Base-by-base conservation (phyloP, 2,888 invertebrate species). In the Idaea biselata region DNA sequence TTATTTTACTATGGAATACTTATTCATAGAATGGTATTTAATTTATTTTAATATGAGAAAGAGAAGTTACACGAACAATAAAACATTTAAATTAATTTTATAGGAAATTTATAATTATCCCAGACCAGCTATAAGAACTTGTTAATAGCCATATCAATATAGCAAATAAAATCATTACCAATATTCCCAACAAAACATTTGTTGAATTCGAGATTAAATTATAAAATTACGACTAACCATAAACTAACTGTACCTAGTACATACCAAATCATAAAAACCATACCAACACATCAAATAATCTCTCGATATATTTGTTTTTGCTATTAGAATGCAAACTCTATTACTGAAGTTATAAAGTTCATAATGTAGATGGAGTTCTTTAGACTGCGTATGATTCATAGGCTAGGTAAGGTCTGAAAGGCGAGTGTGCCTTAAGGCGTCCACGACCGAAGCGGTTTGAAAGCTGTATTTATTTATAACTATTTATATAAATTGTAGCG, bases 371-470 rank as follows among this genome's bases (percentile, higher is more conserved):
- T 44, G 44, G 11, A 14, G 14, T 44, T 11, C 44, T 14, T 44
- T 44, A 44, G 44, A 44, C 44, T 44, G 44, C 44, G 44, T 44
- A 14, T 77, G 75, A 72, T 73, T 81, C 80, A 79, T 78, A 74
- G 76, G 68, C 75, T 69, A 79, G 77, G 76, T 77, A 70, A 71
- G 76, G 71, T 69, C 80, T 78, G 80, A 82, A 83, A 82, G 82
- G 80, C 81, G 84, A 75, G 76, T 74, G 73, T 73, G 72, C 76
- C 88, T 83, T 64, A 74, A 59, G 87, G 88, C 87, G 76, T 77
- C 80, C 88, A 88, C 88, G 87, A 87, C 81, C 77, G 67, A 75
- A 74, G 78, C 81, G 74, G 75, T 76, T 78, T 71, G 80, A 80
- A 81, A 82, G 80, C 79, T 73, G 71, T 77, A 75, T 68, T 72